Percentiles rank a stretch among this genome's conserved stretches.
Evolutionary conservation across 2,113 vertebrate genomes (phyloP).

Genomic region (Genyomyrus donnyi): DNA sequence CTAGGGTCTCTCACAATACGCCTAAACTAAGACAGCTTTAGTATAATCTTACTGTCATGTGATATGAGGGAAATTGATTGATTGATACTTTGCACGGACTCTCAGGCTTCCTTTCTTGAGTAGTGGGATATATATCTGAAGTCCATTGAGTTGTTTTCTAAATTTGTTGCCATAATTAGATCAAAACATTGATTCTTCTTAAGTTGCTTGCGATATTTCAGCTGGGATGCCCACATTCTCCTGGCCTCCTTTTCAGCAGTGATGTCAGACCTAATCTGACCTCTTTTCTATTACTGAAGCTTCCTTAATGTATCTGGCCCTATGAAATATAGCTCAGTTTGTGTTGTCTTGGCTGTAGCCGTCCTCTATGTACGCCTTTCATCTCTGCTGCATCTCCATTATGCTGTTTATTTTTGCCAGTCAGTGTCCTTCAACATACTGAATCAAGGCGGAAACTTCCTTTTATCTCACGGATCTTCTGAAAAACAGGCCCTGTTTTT

Average conservation of each 20-base stretch:
- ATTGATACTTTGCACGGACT: not conserved
- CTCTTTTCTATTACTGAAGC: not conserved
- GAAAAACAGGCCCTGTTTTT: not conserved
- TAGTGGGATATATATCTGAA: not conserved
- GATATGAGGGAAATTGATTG: not conserved
- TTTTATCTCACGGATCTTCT: not conserved
- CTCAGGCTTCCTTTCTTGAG: not conserved
- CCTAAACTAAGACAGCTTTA: not conserved
- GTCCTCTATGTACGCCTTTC: not conserved
- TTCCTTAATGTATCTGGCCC: not conserved
- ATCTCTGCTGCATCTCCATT: not conserved
- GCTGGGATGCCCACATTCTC: not conserved
- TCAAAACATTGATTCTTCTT: not conserved
- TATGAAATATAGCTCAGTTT: not conserved
- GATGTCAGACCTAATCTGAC: not conserved
- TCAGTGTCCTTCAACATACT: not conserved
- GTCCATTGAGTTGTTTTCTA: not conserved
- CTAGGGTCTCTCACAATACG: not conserved
- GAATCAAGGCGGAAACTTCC: not conserved
- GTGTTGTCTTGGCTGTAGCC: not conserved
- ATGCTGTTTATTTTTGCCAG: not conserved
- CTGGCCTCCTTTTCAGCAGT: not conserved
- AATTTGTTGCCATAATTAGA: not conserved
- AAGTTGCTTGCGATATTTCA: not conserved
- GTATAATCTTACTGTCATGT: not conserved